Conservation (phyloP, 1,140 invertebrate genomes). For the Cydia pomonella region DNA sequence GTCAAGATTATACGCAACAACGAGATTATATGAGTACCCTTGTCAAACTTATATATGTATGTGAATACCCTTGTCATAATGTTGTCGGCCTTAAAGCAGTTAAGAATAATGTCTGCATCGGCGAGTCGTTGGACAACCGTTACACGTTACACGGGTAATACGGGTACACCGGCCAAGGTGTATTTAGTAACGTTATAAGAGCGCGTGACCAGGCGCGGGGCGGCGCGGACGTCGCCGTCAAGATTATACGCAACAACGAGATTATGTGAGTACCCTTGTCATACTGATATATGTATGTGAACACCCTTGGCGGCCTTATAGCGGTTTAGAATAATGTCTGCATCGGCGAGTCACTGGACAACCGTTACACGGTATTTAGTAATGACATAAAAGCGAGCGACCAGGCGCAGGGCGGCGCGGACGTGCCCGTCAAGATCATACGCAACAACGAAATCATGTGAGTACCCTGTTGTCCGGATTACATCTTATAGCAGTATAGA, state of each 20-base stretch:
- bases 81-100: no score
- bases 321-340: no score
- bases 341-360: no score
- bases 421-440: slow-evolving; percentile 99
- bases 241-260: slow-evolving; percentile 99
- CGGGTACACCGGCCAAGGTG: slow-evolving; percentile 99
- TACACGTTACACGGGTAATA: slow-evolving; percentile 98
- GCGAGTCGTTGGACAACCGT: slow-evolving; percentile 95
- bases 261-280: slow-evolving; percentile 97
- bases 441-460: slow-evolving; percentile 99
- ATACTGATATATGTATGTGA: no score
- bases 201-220: slow-evolving; percentile 94
- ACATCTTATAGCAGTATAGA: no score
- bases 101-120: slow-evolving; percentile 98
- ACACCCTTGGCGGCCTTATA: no score
- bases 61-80: no score
- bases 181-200: slow-evolving; percentile 99
- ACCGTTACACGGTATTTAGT: slow-evolving; percentile 86
- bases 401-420: slow-evolving; percentile 90
- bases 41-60: no score
- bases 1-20: no score
- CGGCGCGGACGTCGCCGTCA: slow-evolving; percentile 97
- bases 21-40: no score
- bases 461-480: no score
- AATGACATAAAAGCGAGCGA: slow-evolving; percentile 98